Evolutionary conservation across 2,113 vertebrate species (phyloP).

Genomic region (Oostethus manadensis): DNA sequence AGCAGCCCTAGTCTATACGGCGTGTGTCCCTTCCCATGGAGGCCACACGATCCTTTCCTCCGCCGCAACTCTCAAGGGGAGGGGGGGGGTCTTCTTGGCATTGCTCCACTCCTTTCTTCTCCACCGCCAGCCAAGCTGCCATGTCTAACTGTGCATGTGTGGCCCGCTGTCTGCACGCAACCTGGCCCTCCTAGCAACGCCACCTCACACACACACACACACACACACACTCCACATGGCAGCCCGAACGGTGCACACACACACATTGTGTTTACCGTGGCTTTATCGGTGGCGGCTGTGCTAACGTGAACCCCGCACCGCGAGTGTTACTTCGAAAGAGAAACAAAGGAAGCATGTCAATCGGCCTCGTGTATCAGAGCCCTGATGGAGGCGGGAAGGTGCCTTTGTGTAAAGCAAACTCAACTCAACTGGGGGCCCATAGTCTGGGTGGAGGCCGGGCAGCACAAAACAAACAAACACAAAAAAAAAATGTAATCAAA

Average conservation of each 20-base stretch:
- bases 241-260: conserved; percentile 32
- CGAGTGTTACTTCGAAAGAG: conserved; percentile 31
- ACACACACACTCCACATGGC: conserved; percentile 55
- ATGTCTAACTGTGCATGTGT: conserved; percentile 48
- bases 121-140: conserved; percentile 61
- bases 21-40: neutral
- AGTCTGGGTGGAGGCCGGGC: too few species aligned
- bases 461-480: too few species aligned
- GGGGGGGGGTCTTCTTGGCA: conserved; percentile 71
- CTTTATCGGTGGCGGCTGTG: conserved; percentile 25
- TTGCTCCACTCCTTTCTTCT: conserved; percentile 75
- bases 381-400: too few species aligned
- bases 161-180: conserved; percentile 61
- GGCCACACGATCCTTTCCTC: conserved; percentile 37
- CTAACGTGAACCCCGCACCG: conserved; percentile 21
- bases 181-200: conserved; percentile 78
- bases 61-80: conserved; percentile 46
- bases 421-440: too few species aligned
- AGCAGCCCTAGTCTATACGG: neutral
- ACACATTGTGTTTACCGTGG: conserved; percentile 29
- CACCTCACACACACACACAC: conserved; percentile 45
- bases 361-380: neutral
- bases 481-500: too few species aligned
- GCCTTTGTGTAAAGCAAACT: too few species aligned
- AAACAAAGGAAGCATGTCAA: conserved; percentile 37